Percentiles rank a stretch among this genome's conserved stretches.
Conservation (phyloP, 2,888 invertebrate species). For the Andrena praecox region DNA sequence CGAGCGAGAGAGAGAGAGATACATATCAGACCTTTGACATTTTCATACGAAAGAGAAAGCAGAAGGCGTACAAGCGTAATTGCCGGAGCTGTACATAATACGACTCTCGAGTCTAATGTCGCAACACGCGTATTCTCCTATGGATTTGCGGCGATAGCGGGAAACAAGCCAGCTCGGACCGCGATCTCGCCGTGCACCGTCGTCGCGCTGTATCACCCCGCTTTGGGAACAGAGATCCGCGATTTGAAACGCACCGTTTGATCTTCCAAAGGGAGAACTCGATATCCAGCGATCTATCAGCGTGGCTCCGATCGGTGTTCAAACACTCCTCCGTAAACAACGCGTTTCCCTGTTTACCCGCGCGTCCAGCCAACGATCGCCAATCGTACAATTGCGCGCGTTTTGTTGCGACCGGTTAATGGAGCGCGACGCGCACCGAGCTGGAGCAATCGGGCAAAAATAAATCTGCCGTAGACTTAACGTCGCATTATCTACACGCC, state of each 20-base stretch:
- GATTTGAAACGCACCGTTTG: background rate
- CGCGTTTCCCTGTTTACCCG: conserved; percentile 56
- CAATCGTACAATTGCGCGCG: conserved; percentile 29
- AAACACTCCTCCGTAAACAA: conserved; percentile 2
- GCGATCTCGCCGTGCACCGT: background rate
- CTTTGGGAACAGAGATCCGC: conserved; percentile 14
- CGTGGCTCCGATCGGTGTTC: background rate
- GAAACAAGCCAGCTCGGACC: background rate
- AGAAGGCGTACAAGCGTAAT: conserved; percentile 80
- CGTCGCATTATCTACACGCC: background rate
- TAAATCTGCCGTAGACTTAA: background rate
- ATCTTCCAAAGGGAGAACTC: conserved; percentile 4
- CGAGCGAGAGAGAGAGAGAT: conserved; percentile 31
- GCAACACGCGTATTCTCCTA: conserved; percentile 52
- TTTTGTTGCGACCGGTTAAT: conserved; percentile 33
- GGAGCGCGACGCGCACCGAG: background rate
- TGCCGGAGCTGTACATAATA: conserved; percentile 72
- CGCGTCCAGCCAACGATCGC: conserved; percentile 59
- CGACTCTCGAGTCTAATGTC: conserved; percentile 59
- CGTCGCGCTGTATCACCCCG: background rate
- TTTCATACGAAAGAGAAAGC: conserved; percentile 83
- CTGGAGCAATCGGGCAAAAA: conserved; percentile 4
- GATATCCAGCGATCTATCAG: background rate
- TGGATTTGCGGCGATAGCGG: conserved; percentile 25
- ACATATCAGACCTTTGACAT: conserved; percentile 80